phyloP scores from a whole-genome alignment of 2,888 invertebrate genomes.

The Imbricaverruca yamaguchii region DNA sequence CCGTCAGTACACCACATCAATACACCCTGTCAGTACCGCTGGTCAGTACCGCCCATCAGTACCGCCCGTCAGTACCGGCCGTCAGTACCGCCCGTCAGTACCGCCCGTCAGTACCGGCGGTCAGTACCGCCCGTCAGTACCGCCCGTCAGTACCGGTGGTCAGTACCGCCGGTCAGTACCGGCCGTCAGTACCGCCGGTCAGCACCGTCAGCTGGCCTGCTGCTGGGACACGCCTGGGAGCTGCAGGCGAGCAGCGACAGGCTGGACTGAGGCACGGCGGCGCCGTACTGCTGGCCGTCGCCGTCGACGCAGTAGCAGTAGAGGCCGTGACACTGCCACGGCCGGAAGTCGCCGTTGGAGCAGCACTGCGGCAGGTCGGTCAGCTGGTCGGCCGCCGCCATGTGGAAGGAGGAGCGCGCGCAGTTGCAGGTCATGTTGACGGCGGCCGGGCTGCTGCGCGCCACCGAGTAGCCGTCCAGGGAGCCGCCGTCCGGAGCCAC shows the following conservation, averaged over 20 bases:
- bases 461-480: background rate
- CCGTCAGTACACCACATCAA: too few relatives aligned
- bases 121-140: too few relatives aligned
- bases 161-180: too few relatives aligned
- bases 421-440: conserved; percentile 4
- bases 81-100: too few relatives aligned
- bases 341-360: conserved; percentile 2
- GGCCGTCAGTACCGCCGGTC: too few relatives aligned
- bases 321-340: conserved; percentile 11
- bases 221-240: background rate
- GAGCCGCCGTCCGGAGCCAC: background rate
- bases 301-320: conserved; percentile 6
- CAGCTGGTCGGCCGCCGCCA: background rate
- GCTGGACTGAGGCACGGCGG: background rate
- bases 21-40: too few relatives aligned
- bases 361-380: conserved; percentile 20
- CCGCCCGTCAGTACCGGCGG: too few relatives aligned
- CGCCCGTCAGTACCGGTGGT: too few relatives aligned
- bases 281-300: background rate
- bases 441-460: background rate
- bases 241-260: background rate
- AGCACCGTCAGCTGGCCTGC: background rate
- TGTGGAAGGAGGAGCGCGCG: conserved; percentile 2
- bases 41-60: too few relatives aligned
- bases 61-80: too few relatives aligned